Base-by-base conservation (phyloP, 2,797 vertebrate genomes). In the Macropodus opercularis region DNA sequence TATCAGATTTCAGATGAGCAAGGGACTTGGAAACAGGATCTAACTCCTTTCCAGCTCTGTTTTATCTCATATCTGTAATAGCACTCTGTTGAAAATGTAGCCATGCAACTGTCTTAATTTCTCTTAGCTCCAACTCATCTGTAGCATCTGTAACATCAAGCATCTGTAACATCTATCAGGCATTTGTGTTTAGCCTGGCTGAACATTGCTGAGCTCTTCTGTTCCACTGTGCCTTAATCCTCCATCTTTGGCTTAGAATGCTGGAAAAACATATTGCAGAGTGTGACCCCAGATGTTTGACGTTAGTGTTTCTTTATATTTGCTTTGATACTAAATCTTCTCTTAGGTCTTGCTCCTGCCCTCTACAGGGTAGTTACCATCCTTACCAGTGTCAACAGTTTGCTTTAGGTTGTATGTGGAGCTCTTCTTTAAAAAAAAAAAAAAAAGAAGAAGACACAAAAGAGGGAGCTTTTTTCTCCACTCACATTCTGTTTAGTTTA, bases 231-330 rank as follows among this genome's bases (percentile, higher is more conserved):
- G 59, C 72, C 50, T 73, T 77, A 72, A 80, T 83, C 82, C 69
- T 73, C 80, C 77, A 77, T 84, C 72, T 77, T 78, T 87, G 76
- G 83, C 79, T 72, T 55, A 19, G 42, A 50, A 60, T 34, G 55
- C 48, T 52, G 77, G 78, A 84, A 87, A 87, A 80, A 72, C 79
- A 75, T 68, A 75, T 73, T 56, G 39, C 38, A 12, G 44, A 75
- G 42, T 47, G 50, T 70, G 71, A 86, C 76, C 67, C 80, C 81
- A 86, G 80, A 85, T 86, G 83, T 88, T 86, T 82, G 32, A 82
- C 71, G 39, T 74, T 62, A 70, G 42, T 18, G 51, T 66, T 74
- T 19, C 73, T 73, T 79, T 57, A 52, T 79, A 69, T 85, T 68
- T 62, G 34, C 40, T 72, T 66, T 68, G 60, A 69, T 67, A 69